A percentile compares a stretch with the other conserved stretches of the same genome.
Conservation (phyloP, 2,113 vertebrate genomes). For the Podiceps cristatus region DNA sequence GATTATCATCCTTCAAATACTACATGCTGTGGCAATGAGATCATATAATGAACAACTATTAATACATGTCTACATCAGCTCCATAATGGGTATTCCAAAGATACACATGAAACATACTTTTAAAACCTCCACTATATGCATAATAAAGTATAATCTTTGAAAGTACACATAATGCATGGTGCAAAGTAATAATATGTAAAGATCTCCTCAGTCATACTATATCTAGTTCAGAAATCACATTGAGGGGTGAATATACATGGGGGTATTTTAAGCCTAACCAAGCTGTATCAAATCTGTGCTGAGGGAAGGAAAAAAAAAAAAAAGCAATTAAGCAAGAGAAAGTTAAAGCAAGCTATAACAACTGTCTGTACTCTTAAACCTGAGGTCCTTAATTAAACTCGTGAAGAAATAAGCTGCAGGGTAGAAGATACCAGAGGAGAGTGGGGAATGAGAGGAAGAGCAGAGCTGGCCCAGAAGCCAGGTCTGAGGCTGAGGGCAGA, state of each 20-base stretch:
- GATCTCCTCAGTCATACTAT: background rate
- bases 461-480: background rate
- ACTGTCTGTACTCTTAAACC: background rate
- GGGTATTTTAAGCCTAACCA: background rate
- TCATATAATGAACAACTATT: background rate
- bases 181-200: background rate
- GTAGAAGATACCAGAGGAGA: background rate
- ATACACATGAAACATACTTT: background rate
- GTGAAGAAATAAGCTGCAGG: background rate
- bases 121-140: background rate
- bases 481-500: background rate
- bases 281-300: background rate
- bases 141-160: background rate
- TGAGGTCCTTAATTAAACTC: background rate
- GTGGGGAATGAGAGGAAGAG: background rate
- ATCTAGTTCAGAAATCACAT: background rate
- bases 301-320: background rate
- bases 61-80: background rate
- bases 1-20: background rate
- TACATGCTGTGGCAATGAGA: background rate
- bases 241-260: background rate
- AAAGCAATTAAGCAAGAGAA: background rate
- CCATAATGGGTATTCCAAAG: background rate
- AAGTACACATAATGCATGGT: background rate
- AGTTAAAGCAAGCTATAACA: background rate